phyloP scores from a whole-genome alignment of 2,113 vertebrate genomes.

The Dipodomys merriami region DNA sequence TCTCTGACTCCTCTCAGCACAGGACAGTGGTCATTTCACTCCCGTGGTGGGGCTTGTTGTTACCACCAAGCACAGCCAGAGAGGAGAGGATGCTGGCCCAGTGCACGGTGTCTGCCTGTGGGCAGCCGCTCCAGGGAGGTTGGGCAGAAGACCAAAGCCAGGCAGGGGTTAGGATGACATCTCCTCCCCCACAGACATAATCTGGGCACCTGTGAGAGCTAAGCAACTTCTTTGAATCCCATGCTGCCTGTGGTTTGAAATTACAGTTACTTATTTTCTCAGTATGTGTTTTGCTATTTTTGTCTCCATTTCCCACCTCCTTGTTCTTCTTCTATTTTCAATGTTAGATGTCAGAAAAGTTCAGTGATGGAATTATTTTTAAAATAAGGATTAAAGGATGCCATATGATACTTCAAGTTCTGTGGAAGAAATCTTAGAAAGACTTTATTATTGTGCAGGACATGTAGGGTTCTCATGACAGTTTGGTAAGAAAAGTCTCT shows the following conservation, averaged over 20 bases:
- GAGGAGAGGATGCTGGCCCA: not conserved
- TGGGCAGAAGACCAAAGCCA: not conserved
- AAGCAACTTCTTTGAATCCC: accelerated
- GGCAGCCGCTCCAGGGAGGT: too few relatives aligned
- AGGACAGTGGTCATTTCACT: not conserved
- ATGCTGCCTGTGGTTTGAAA: not conserved
- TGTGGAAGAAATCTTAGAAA: not conserved
- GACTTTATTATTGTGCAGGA: not conserved
- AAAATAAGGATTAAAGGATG: constrained; percentile 15
- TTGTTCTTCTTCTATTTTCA: not conserved
- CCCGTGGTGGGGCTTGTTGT: accelerated
- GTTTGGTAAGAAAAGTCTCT: not conserved
- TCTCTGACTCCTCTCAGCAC: not conserved
- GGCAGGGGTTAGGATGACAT: too few relatives aligned
- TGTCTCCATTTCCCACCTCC: not conserved
- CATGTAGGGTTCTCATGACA: not conserved
- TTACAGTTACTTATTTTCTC: not conserved
- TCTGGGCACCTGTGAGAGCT: too few relatives aligned
- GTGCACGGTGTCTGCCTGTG: not conserved
- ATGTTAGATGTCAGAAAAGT: not conserved
- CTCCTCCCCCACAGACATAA: not conserved
- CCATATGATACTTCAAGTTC: not conserved
- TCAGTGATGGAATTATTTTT: not conserved
- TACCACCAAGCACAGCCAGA: not conserved
- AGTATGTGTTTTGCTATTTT: not conserved